Base-by-base conservation (phyloP, 2,113 vertebrate genomes). In the Fulica atra region DNA sequence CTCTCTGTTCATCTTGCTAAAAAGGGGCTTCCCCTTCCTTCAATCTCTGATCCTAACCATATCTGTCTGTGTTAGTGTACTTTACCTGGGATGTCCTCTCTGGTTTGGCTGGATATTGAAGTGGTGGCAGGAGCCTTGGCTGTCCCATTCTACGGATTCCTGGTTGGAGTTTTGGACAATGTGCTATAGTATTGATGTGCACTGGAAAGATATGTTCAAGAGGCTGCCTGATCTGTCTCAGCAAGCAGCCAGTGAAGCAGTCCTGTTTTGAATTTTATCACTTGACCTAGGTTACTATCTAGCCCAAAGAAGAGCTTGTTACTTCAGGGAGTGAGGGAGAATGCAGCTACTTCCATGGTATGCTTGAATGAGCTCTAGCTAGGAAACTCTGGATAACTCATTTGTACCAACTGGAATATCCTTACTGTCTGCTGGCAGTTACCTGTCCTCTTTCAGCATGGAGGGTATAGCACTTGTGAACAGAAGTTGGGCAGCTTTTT, bases 271-370 rank as follows among this genome's bases (percentile, higher is more conserved):
- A 60, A 81, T 88, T 42, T 81, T 8, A 23, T 72, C 56, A 14
- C 35, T 72, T 89, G 33, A 59, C 13, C 10, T 46, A 17, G 9
- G 17, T 78, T 72, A 78, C 33, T 63, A 60, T 7, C 16, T 70
- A 29, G 6, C 50, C 6, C 8, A 44, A 79, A 79, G 33, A 42
- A 89, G 20, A 18, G 6, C 11, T 66, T 72, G 19, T 26, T 69
- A 28, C 5, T 44, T 84, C 1, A 1, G 7, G 5, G 9, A 24
- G 12, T 5, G 24, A 18, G 21, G 35, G 6, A 44, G 31, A 23
- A 80, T 66, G 50, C 76, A 61, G 14, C 33, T n/a, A 0, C 71
- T 88, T 93, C 33, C 19, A 18, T 40, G 17, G 9, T 51, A 40
- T 20, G 3, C 29, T 89, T 76, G 74, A 56, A 48, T 8, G 16